Conservation (phyloP, 2,797 vertebrate genomes). For the Gymnothorax reevesii region DNA sequence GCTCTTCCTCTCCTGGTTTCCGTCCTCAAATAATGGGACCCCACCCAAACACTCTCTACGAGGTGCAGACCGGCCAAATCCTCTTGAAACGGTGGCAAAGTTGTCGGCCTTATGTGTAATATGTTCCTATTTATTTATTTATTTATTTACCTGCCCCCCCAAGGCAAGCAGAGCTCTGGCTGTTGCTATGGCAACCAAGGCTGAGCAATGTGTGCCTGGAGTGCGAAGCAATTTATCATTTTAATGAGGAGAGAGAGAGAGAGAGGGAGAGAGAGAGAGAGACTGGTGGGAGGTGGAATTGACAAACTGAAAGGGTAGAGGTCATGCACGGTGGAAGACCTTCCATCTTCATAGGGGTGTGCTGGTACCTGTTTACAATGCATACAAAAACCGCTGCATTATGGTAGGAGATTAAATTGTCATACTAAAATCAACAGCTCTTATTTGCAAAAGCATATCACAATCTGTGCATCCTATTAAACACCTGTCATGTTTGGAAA, state of each 20-base stretch:
- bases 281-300: background rate
- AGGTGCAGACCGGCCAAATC: slow-evolving; percentile 32
- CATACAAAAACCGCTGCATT: background rate
- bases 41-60: slow-evolving; percentile 21
- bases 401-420: background rate
- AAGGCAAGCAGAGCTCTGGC: slow-evolving; percentile 47
- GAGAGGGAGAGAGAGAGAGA: slow-evolving; percentile 15
- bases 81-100: slow-evolving; percentile 16
- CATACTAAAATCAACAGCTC: background rate
- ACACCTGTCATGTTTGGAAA: background rate
- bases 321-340: slow-evolving; percentile 34
- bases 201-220: slow-evolving; percentile 38
- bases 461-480: background rate
- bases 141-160: slow-evolving; percentile 45
- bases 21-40: background rate
- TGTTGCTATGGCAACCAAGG: slow-evolving; percentile 65
- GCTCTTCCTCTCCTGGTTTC: background rate
- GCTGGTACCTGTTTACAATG: background rate
- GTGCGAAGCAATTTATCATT: slow-evolving; percentile 59
- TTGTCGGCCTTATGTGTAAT: slow-evolving; percentile 41
- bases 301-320: slow-evolving; percentile 22
- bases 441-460: background rate
- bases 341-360: slow-evolving; percentile 20
- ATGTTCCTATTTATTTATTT: slow-evolving; percentile 43
- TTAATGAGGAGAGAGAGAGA: slow-evolving; percentile 51